Evolutionary conservation across 2,888 invertebrate genomes (phyloP), one percentile per base, ranked within the genome.

Genomic region (Hetaerina titia): DNA sequence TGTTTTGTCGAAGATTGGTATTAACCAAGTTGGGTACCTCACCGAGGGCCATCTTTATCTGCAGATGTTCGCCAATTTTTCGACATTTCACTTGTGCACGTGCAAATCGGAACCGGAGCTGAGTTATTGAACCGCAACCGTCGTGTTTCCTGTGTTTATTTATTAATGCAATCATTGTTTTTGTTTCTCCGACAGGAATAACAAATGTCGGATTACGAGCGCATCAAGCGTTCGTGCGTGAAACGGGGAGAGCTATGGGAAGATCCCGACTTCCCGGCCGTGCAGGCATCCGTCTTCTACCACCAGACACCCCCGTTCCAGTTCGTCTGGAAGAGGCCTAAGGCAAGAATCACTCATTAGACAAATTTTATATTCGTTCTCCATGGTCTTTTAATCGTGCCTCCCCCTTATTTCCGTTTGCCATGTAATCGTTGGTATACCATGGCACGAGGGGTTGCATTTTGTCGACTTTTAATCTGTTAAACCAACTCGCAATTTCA

Each of bases 241-340:
- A 98, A 98, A 97, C 98, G 98, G 96, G 98, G 98, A 87, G 98
- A 98, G 96, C 97, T 98, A 45, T 99, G 98, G 98, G 99, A 99
- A 97, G 99, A 99, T 97, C 98, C 98, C 0, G 99, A 99, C 96
- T 99, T 99, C 97, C 98, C 98, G 6, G 98, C 99, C 6, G 98
- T 98, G 15, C 99, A 99, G 97, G 97, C 98, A 9, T 99, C 99
- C 2, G 98, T 99, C 13, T 99, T 99, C 96, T 99, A 99, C 96
- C 98, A 99, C 97, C 99, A 99, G 97, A 99, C 98, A 22, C 99
- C 99, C n/a, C 98, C 99, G 0, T 99, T 99, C 96, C 98, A 98
- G 96, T 99, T 99, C 96, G 98, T 98, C 95, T 99, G 99, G 99
- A 99, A 98, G 96, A 97, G 99, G 96, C 98, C 98, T 4, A 98